phyloP scores from a whole-genome alignment of 2,113 vertebrate species.

The Ailuropoda melanoleuca region DNA sequence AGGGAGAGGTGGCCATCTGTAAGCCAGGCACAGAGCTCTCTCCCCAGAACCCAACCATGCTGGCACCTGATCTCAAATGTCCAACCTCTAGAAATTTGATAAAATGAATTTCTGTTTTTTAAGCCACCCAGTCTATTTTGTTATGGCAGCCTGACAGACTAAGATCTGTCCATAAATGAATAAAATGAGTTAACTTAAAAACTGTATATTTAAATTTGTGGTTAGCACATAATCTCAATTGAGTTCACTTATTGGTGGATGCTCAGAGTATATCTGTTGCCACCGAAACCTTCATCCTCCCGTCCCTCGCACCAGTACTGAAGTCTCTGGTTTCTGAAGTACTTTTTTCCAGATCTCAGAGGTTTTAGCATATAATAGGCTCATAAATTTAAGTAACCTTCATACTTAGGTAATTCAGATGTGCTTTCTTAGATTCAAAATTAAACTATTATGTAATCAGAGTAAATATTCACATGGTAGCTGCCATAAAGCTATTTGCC shows the following conservation, averaged over 20 bases:
- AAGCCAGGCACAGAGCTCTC: background rate
- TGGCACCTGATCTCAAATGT: background rate
- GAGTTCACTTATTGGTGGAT: background rate
- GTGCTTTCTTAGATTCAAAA: background rate
- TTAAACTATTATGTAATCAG: background rate
- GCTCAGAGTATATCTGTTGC: background rate
- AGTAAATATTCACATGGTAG: background rate
- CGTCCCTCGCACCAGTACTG: rapidly evolving
- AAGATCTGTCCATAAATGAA: background rate
- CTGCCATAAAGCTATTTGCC: background rate
- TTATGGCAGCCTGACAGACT: background rate
- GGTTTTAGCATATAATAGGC: background rate
- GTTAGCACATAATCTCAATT: background rate
- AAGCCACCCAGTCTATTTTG: background rate
- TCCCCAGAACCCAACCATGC: background rate
- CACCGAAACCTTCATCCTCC: rapidly evolving
- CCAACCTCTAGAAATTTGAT: background rate
- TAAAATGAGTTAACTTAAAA: background rate
- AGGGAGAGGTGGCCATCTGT: background rate
- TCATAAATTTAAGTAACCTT: background rate
- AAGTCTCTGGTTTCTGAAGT: background rate
- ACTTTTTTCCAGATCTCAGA: background rate
- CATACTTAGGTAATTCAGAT: background rate
- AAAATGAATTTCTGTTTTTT: background rate
- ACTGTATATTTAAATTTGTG: background rate